Evolutionary conservation across 2,797 vertebrate genomes (phyloP), one percentile per base, ranked within the genome.

Genomic region (Sparidentex hasta): DNA sequence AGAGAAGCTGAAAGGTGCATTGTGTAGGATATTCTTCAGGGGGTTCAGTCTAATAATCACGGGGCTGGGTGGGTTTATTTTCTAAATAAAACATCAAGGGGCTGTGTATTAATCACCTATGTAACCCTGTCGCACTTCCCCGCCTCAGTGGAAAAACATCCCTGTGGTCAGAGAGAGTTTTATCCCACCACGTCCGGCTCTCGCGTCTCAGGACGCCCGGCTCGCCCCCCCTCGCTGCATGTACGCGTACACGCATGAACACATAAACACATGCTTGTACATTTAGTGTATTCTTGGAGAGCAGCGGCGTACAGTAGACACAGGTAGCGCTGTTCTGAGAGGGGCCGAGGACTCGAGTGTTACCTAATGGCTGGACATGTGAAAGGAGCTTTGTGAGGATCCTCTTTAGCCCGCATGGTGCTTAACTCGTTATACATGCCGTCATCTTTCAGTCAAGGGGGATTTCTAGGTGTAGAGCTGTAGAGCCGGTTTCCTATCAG

Each of bases 11-110:
- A 93, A 93, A 94, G 92, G 80, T 92, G 82, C 87, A 92, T 94
- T 94, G 92, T 94, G 84, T 85, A 71, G 52, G 54, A 69, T 91
- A 87, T 93, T 91, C 91, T 87, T 84, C 47, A 56, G 90, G 86
- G 91, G 89, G 51, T 81, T 80, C 29, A 43, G 76, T 76, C 76
- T 89, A 92, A 92, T 93, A 93, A 92, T 93, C 88, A 82, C 23
- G 25, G 72, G 71, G 56, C 67, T 73, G 63, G 78, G 67, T 71
- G 74, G 72, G 82, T 92, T 92, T 93, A 88, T 88, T 92, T 93
- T 91, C 83, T 89, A 92, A 93, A 87, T 84, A 87, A 78, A 65
- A 94, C 89, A 93, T 94, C 89, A 93, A 93, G 84, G 82, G 71
- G 64, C 51, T 21, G 27, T 65, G 74, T 86, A 91, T 94, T 93